Conservation (phyloP, 2,113 vertebrate genomes). For the Apteryx mantelli region DNA sequence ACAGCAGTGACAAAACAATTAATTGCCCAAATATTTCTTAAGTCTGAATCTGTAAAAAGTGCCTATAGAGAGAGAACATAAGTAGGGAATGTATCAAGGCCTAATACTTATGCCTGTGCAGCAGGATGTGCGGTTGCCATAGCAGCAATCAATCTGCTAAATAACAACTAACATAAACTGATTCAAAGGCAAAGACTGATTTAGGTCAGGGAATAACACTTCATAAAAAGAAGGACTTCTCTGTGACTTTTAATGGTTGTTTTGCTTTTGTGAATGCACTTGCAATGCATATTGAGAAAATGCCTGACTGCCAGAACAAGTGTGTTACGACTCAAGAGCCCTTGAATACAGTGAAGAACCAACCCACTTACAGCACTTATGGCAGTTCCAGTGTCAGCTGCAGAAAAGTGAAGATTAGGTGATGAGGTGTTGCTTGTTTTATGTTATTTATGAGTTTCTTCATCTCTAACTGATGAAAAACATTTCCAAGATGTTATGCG, state of each 20-base stretch:
- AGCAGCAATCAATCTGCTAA: constrained; percentile 79
- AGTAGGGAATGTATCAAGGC: constrained; percentile 62
- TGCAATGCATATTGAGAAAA: constrained; percentile 36
- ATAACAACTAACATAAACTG: constrained; percentile 74
- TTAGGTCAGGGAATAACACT: constrained; percentile 74
- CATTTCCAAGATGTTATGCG: background rate
- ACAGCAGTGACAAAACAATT: constrained; percentile 59
- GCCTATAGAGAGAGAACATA: constrained; percentile 40
- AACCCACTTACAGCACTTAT: background rate
- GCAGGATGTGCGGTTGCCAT: constrained; percentile 75
- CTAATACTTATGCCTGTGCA: constrained; percentile 60
- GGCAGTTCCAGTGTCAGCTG: background rate
- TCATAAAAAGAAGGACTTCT: constrained; percentile 58
- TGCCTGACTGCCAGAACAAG: background rate
- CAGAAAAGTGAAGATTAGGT: background rate
- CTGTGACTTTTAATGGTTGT: constrained; percentile 60
- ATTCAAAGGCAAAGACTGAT: constrained; percentile 79
- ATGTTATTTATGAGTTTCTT: background rate
- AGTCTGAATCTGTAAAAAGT: constrained; percentile 64
- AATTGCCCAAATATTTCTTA: constrained; percentile 66
- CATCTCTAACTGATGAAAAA: background rate
- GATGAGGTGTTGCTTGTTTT: background rate
- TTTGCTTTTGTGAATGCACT: constrained; percentile 53
- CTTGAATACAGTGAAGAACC: constrained; percentile 13
- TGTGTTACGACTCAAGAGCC: background rate